Evolutionary conservation across 2,113 vertebrate species (phyloP).

Genomic region (Tretioscincus oriximinensis): DNA sequence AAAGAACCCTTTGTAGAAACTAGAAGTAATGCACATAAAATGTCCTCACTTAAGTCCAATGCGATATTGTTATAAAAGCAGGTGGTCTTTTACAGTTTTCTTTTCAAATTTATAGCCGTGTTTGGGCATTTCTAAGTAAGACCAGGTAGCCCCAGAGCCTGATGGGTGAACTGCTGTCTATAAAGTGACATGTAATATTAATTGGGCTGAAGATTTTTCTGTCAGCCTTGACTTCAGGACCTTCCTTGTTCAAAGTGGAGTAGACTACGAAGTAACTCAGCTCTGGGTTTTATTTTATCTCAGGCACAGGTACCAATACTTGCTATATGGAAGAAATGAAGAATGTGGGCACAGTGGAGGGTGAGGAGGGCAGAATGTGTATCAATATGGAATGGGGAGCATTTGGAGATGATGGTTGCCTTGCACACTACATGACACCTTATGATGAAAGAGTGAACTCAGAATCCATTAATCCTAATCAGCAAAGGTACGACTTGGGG

Average conservation of each 20-base stretch:
- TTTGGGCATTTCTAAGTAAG: neutral
- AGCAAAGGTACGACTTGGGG: conserved; percentile 68
- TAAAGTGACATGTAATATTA: neutral
- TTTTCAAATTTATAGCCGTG: neutral
- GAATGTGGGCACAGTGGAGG: conserved; percentile 62
- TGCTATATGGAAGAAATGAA: conserved; percentile 81
- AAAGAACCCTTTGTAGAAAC: neutral
- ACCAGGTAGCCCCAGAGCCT: neutral
- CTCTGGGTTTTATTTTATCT: rapidly evolving
- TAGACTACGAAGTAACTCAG: neutral
- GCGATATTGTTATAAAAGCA: neutral
- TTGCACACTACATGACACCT: conserved; percentile 57
- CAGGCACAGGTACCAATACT: conserved; percentile 78
- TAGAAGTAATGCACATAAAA: neutral
- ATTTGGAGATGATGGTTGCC: conserved; percentile 74
- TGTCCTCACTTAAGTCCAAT: neutral
- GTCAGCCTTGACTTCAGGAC: neutral
- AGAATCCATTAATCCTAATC: conserved; percentile 68
- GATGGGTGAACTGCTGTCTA: neutral
- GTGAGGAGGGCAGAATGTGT: conserved; percentile 72
- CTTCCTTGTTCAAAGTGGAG: neutral
- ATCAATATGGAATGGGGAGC: conserved; percentile 82
- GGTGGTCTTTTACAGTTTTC: neutral
- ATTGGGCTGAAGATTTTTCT: neutral
- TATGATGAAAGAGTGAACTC: conserved; percentile 68